Percentiles rank a stretch among this genome's conserved stretches.
These are phyloP conservation scores for Mus minutoides DNA, from an alignment of 2,797 vertebrate species.

Conservation along the genomic window DNA sequence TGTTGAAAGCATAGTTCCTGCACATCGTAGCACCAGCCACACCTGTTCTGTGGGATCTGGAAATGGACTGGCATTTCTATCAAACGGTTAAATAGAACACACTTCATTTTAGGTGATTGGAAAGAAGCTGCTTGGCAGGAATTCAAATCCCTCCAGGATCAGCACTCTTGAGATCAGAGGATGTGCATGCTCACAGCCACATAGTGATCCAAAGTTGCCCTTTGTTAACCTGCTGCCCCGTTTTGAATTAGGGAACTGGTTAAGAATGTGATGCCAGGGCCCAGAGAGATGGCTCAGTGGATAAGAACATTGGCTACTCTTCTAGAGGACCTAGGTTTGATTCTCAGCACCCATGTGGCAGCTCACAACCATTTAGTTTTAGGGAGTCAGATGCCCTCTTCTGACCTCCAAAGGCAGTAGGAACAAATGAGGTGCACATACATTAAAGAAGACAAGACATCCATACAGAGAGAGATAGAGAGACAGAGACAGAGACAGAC, in stretches of 20 bases:
- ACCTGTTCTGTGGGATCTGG: neutral
- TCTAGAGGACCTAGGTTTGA: neutral
- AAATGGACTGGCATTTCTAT: neutral
- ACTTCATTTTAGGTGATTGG: neutral
- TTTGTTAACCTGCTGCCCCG: neutral
- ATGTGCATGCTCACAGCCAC: accelerated
- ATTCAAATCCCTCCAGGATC: neutral
- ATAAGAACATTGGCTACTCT: neutral
- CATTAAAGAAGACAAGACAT: neutral
- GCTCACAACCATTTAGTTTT: neutral
- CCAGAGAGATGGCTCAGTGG: neutral
- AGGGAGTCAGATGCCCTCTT: neutral
- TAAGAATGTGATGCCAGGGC: neutral
- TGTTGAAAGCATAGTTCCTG: neutral
- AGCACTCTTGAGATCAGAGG: neutral
- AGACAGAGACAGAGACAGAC: too few species aligned
- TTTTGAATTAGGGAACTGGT: neutral
- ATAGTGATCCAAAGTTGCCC: neutral
- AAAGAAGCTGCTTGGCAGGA: neutral
- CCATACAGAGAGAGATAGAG: neutral
- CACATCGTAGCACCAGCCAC: accelerated
- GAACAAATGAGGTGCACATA: neutral
- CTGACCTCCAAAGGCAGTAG: neutral
- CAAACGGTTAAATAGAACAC: neutral
- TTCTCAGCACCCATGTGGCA: neutral